Evolutionary conservation across 2,113 vertebrate genomes (phyloP).

Genomic region (Dasyurus viverrinus): DNA sequence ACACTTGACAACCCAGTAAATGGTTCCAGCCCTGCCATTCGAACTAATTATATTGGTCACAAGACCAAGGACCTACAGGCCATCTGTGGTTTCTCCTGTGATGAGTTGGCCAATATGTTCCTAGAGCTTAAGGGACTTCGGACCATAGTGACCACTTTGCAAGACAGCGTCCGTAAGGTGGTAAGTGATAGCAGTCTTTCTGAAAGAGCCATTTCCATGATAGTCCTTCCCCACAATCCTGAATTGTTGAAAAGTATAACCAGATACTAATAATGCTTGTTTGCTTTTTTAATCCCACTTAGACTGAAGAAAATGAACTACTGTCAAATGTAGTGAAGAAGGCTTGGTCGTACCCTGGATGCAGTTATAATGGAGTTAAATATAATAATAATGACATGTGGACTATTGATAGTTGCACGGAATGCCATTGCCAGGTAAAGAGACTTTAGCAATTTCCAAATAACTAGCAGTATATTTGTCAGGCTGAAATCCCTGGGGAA

Average conservation of each 20-base stretch:
- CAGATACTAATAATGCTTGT: neutral
- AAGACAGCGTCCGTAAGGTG: slow-evolving; percentile 93
- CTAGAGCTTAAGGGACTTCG: slow-evolving; percentile 93
- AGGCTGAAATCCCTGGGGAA: neutral
- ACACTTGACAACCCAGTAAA: slow-evolving; percentile 94
- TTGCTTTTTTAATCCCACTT: slow-evolving; percentile 11
- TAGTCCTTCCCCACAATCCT: neutral
- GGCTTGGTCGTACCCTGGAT: slow-evolving; percentile 80
- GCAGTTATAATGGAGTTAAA: slow-evolving; percentile 91
- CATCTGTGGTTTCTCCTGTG: slow-evolving; percentile 95
- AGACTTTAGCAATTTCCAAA: neutral
- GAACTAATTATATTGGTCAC: slow-evolving; percentile 94
- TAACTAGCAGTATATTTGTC: neutral
- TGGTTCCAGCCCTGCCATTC: slow-evolving; percentile 95
- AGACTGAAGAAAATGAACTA: slow-evolving; percentile 88
- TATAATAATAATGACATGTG: slow-evolving; percentile 93
- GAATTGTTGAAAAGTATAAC: neutral
- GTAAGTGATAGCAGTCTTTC: slow-evolving; percentile 83
- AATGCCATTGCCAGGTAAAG: slow-evolving; percentile 97
- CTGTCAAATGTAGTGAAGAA: slow-evolving; percentile 83
- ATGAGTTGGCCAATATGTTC: slow-evolving; percentile 94
- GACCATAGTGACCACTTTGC: slow-evolving; percentile 91
- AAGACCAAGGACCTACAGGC: slow-evolving; percentile 94
- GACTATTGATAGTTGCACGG: slow-evolving; percentile 96
- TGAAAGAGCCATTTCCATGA: neutral